Evolutionary conservation across 2,888 invertebrate genomes (phyloP), one percentile per base, ranked within the genome.

Genomic region (Spodoptera exigua): DNA sequence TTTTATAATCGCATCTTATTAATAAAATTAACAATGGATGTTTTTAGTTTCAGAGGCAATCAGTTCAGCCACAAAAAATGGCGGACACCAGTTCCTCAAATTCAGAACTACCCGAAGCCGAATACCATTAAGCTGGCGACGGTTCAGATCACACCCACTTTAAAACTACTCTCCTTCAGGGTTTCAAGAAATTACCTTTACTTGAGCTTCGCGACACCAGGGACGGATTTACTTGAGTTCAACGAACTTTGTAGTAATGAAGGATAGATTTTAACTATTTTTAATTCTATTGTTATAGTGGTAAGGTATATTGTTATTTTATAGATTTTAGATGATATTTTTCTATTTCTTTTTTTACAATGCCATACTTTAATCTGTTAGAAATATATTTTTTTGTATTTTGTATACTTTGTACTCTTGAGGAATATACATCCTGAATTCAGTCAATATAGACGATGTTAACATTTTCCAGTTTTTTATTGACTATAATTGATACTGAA

Each of bases 121-220:
- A 73, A 78, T 45, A 70, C 74, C 12, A 85, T 89, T 61, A 92
- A 91, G 41, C 73, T 92, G 49, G 90, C 90, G 2, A 78, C 79
- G 17, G 74, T 89, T 1, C 78, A 68, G 1, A 63, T 91, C 12
- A 84, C 89, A 0, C 90, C 91, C 0, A 82, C 64, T 2, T 74
- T 88, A 10, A 85, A 74, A 40, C 74, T 92, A 0, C 74, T 92
- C 0, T 89, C 92, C 1, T 92, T 91, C 60, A 78, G 92, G 39
- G 90, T 90, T 0, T 91, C 91, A 10, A 89, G 81, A 55, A 91
- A 91, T 72, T 89, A 74, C 54, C 69, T 92, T 0, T 90, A 90
- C 60, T 81, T 90, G 57, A 89, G 85, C 72, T 86, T 91, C 3
- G 92, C 90, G 0, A 85, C 79, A 57, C 85, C 89, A 1, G 74